Evolutionary conservation across 2,797 vertebrate species (phyloP).

Genomic region (Neomorphus geoffroyi): DNA sequence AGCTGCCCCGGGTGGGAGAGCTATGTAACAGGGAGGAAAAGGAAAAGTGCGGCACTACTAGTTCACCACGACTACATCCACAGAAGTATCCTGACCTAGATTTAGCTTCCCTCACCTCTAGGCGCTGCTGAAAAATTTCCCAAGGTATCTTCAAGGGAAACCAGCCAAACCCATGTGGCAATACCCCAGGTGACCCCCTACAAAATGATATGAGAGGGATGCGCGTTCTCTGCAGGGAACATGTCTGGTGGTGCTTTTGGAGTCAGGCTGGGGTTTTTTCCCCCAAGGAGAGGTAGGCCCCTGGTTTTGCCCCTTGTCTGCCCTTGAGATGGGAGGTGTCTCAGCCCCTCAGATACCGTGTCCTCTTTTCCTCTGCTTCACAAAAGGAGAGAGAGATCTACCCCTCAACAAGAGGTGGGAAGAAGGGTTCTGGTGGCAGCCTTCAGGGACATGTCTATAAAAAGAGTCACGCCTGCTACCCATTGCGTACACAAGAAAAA

Average conservation of each 20-base stretch:
- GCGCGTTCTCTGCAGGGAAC: not conserved
- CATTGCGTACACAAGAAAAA: not conserved
- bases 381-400: not conserved
- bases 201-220: not conserved
- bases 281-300: not conserved
- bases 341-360: not conserved
- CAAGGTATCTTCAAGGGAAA: not conserved
- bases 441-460: not conserved
- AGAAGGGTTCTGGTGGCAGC: not conserved
- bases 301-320: not conserved
- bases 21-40: not conserved
- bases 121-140: not conserved
- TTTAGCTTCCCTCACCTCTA: not conserved
- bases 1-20: not conserved
- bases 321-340: not conserved
- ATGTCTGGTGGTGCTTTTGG: not conserved
- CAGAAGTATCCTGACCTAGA: not conserved
- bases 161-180: not conserved
- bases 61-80: not conserved
- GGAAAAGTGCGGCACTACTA: not conserved
- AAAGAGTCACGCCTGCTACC: conserved; percentile 5
- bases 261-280: accelerated
- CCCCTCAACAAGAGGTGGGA: not conserved
- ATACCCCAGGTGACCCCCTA: not conserved
- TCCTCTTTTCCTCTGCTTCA: not conserved